Conservation (phyloP, 2,113 vertebrate genomes). For the Notiomystis cincta region DNA sequence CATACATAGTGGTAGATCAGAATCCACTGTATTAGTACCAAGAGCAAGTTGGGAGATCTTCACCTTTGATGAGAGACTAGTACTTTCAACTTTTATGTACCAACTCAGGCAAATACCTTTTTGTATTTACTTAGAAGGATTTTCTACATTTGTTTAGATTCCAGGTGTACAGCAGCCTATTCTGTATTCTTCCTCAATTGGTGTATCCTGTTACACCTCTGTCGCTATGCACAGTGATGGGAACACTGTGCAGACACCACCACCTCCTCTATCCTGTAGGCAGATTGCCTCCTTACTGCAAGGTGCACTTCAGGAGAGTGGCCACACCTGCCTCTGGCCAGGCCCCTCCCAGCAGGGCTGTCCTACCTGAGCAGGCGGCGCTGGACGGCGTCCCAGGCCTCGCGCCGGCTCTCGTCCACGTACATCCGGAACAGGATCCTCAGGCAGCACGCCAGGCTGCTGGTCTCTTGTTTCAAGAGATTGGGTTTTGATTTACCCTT, state of each 20-base stretch:
- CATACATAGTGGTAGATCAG: background rate
- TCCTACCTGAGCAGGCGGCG: slow-evolving; percentile 88
- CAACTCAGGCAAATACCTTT: background rate
- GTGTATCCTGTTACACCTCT: background rate
- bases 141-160: background rate
- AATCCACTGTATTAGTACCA: background rate
- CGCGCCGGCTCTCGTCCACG: slow-evolving; percentile 80
- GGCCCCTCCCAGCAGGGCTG: background rate
- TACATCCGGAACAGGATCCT: slow-evolving; percentile 96
- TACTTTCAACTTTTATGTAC: background rate
- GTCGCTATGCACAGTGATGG: background rate
- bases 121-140: background rate
- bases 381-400: slow-evolving; percentile 88
- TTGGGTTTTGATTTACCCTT: slow-evolving; percentile 99
- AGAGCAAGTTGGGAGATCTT: background rate
- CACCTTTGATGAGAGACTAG: background rate
- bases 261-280: accelerated
- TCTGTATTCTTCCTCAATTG: background rate
- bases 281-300: background rate
- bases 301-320: background rate
- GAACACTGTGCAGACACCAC: background rate
- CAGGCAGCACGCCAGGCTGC: slow-evolving; percentile 93
- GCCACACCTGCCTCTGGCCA: too few relatives aligned
- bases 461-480: slow-evolving; percentile 96
- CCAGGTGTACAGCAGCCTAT: background rate